Base-by-base conservation (phyloP, 1,140 invertebrate species). In the Alviniconcha marisindica region DNA sequence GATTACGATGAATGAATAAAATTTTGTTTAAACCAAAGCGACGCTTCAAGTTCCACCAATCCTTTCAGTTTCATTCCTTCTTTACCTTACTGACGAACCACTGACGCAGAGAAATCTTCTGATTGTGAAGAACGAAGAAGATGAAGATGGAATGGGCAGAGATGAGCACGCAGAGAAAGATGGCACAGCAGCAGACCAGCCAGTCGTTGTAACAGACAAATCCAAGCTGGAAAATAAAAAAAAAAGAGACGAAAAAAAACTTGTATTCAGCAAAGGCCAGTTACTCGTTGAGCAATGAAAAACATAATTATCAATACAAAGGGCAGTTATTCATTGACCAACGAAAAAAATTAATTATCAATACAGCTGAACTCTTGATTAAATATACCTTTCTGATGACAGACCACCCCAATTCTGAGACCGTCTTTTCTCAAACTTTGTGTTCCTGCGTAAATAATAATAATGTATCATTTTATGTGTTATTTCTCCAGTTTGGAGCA, bases 71-170 rank as follows among this genome's bases (percentile, higher is more conserved):
- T n/a, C n/a, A n/a, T n/a, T n/a, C n/a, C n/a, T n/a, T n/a, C n/a
- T n/a, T n/a, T 71, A 78, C 77, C 77, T 78, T 78, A 24, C 36
- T 78, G 77, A 78, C 48, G n/a, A 78, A 78, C 77, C 77, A 78
- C 44, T 38, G 48, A 2, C 77, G 10, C 18, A 36, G 33, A 7
- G 51, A n/a, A 51, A 78, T 78, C 54, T 78, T 78, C 48, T 60
- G 51, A 40, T 78, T 78, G 77, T 78, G 77, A 4, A 78, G 56
- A 40, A 78, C n/a, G 56, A 56, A 40, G 56, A 78, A 78, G 24
- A 78, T 60, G 51, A 15, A 2, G 38, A 56, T 36, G 44, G 77
- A 54, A 38, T 78, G 51, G 28, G 51, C 42, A 10, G 77, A 54
- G 21, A 78, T 51, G 38, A 78, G 77, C 77, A 78, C 28, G 24